Evolutionary conservation across 2,113 vertebrate genomes (phyloP).

Genomic region (Struthio camelus): DNA sequence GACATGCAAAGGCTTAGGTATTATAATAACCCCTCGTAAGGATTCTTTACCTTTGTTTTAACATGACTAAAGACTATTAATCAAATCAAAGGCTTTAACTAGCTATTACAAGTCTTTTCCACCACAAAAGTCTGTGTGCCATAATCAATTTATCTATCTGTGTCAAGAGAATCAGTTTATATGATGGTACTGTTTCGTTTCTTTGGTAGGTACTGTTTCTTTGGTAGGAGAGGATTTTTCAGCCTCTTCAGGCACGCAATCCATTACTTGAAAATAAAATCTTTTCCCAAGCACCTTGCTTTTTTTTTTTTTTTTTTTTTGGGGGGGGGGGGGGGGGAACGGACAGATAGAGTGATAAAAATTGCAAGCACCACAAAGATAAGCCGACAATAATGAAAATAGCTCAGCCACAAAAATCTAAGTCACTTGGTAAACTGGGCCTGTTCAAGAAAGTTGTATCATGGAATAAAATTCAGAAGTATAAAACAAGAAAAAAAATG

Average conservation of each 20-base stretch:
- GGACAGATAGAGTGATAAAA: not conserved
- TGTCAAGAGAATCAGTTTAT: not conserved
- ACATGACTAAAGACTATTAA: not conserved
- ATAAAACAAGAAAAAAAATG: not conserved
- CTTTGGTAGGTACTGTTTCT: not conserved
- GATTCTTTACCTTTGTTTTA: not conserved
- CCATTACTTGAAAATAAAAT: not conserved
- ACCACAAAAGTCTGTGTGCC: not conserved
- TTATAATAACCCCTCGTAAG: not conserved
- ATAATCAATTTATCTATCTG: not conserved
- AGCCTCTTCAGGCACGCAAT: not conserved
- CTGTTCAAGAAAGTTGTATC: not conserved
- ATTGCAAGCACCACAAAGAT: not conserved
- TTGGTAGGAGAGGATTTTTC: not conserved
- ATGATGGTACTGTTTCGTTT: not conserved
- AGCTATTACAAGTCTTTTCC: not conserved
- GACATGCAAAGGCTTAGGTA: not conserved
- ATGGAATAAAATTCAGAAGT: not conserved
- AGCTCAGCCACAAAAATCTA: not conserved
- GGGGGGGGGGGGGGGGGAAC: not conserved
- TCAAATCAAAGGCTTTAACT: not conserved
- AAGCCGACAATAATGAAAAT: not conserved
- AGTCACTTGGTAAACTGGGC: not conserved
- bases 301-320: not conserved
- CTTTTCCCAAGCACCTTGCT: not conserved